A percentile compares a stretch with the other conserved stretches of the same genome.
Conservation (phyloP, 2,113 vertebrate genomes). For the Xiphophorus couchianus region DNA sequence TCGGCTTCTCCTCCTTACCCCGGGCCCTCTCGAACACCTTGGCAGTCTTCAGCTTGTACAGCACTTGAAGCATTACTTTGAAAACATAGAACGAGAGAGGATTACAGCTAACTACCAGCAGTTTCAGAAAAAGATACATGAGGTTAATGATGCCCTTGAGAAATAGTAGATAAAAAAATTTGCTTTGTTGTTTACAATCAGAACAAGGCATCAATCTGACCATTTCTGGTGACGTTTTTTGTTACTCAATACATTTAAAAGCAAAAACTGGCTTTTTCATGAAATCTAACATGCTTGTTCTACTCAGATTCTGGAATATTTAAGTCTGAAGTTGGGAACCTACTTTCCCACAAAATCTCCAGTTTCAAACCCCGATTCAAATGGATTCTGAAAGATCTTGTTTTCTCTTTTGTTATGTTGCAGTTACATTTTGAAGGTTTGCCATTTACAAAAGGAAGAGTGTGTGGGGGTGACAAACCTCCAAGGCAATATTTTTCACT, state of each 20-base stretch:
- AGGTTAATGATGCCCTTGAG: too few relatives aligned
- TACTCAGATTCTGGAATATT: too few relatives aligned
- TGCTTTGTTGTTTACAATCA: not conserved
- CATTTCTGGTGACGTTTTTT: too few relatives aligned
- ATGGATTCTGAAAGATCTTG: too few relatives aligned
- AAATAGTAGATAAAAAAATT: too few relatives aligned
- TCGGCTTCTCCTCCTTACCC: slow-evolving; percentile 90
- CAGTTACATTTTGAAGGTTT: not conserved
- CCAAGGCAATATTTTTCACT: not conserved
- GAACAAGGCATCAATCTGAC: too few relatives aligned
- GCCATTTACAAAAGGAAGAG: not conserved
- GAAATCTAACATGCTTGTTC: too few relatives aligned
- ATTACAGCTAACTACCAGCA: not conserved
- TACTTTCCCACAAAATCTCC: too few relatives aligned
- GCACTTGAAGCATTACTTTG: slow-evolving; percentile 93
- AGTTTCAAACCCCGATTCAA: too few relatives aligned
- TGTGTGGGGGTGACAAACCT: not conserved
- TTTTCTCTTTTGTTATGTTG: not conserved
- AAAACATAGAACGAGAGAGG: not conserved
- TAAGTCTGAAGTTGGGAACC: too few relatives aligned
- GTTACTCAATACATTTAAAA: too few relatives aligned
- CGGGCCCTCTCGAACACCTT: slow-evolving; percentile 96
- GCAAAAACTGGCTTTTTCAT: too few relatives aligned
- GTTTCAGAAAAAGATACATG: not conserved
- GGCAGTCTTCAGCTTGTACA: slow-evolving; percentile 98